phyloP scores from a whole-genome alignment of 2,797 vertebrate species.

The Cyprinodon diabolis region DNA sequence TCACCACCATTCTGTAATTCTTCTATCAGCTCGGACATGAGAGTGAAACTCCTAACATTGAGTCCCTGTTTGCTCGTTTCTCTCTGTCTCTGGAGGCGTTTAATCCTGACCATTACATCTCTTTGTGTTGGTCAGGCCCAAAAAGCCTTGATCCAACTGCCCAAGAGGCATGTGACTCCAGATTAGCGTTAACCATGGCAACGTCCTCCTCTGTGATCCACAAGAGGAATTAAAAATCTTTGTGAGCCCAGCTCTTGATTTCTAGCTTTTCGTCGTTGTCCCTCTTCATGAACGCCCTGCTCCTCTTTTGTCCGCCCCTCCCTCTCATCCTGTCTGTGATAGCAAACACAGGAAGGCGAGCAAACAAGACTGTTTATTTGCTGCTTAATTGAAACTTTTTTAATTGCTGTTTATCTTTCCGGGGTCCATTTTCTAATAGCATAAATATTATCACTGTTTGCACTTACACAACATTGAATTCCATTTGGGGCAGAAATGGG shows the following conservation, averaged over 20 bases:
- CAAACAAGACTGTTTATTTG: conserved; percentile 41
- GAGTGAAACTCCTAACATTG: neutral
- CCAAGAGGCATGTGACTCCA: conserved; percentile 44
- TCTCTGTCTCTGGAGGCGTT: neutral
- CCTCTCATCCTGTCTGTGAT: conserved; percentile 26
- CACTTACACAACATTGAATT: neutral
- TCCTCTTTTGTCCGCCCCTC: conserved; percentile 17
- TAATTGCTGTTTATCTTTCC: conserved; percentile 8
- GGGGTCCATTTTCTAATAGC: neutral
- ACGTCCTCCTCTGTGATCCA: conserved; percentile 25
- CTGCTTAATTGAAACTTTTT: neutral
- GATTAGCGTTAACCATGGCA: conserved; percentile 41
- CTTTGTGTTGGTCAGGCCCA: neutral
- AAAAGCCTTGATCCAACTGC: neutral
- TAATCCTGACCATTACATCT: neutral
- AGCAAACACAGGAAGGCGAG: conserved; percentile 54
- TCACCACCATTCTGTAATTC: neutral
- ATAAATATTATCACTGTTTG: neutral
- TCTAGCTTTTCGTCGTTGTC: conserved; percentile 15
- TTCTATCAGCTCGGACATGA: conserved; percentile 4
- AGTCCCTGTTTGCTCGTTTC: neutral
- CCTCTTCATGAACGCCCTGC: conserved; percentile 12
- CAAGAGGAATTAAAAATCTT: conserved; percentile 13
- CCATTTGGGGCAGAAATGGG: neutral
- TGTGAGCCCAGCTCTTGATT: conserved; percentile 15